Conservation (phyloP, 2,113 vertebrate genomes). For the Trichechus manatus region DNA sequence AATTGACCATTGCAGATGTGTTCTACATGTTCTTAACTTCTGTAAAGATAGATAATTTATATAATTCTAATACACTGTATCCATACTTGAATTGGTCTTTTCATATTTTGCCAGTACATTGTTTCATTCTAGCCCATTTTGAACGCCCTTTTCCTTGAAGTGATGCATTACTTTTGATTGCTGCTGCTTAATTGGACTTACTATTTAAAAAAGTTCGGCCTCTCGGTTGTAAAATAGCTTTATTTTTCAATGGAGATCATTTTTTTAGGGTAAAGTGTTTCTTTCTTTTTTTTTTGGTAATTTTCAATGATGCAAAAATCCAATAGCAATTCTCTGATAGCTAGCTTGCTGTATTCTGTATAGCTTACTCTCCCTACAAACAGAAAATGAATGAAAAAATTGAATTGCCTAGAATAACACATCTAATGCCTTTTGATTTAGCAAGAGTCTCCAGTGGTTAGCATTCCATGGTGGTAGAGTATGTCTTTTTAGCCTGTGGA, state of each 20-base stretch:
- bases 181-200: conserved; percentile 86
- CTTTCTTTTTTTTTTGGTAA: not conserved
- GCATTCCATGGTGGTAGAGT: not conserved
- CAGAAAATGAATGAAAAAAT: conserved; percentile 55
- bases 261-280: conserved; percentile 19
- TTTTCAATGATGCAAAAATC: conserved; percentile 72
- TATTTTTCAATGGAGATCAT: conserved; percentile 77
- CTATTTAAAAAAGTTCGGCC: conserved; percentile 77
- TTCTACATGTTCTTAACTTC: conserved; percentile 90
- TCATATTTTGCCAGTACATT: conserved; percentile 86
- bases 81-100: conserved; percentile 88
- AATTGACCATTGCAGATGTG: conserved; percentile 79
- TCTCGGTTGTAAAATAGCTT: conserved; percentile 84
- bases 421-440: conserved; percentile 79
- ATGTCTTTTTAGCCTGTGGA: not conserved
- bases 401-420: conserved; percentile 56
- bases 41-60: conserved; percentile 94
- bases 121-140: conserved; percentile 85
- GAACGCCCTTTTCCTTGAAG: conserved; percentile 79
- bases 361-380: conserved; percentile 42
- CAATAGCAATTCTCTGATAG: conserved; percentile 21
- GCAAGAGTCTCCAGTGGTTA: conserved; percentile 64
- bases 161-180: conserved; percentile 77
- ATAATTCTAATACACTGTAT: conserved; percentile 94
- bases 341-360: conserved; percentile 13